Evolutionary conservation across 2,113 vertebrate species (phyloP), one percentile per base, ranked within the genome.

Genomic region (Ochotona princeps): DNA sequence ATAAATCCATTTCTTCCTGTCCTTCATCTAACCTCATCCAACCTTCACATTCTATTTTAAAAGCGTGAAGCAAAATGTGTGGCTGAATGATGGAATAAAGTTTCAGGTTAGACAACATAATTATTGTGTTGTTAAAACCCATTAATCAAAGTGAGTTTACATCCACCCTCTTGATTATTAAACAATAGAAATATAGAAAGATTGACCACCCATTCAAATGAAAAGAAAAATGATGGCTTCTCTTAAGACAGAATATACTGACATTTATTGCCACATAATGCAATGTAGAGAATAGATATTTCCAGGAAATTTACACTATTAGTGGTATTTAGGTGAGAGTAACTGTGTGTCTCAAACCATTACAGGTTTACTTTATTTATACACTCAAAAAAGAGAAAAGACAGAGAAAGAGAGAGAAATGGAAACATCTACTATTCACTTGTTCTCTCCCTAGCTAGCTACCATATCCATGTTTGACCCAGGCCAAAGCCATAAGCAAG

Each of bases 101-200:
- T 86, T 96, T 90, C 88, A 90, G 85, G 79, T 95, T 96, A 95
- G 96, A 95, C 88, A 95, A 89, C 47, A 83, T 94, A 95, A 96
- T 96, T 93, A 94, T 84, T 73, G 12, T 89, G 51, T 67, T 93
- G 82, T 93, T 96, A 92, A 95, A 95, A 90, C 30, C 32, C 93
- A 96, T 96, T 96, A 95, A 95, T 96, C 93, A 96, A 83, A 96
- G 35, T 49, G 38, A 86, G 25, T 63, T 21, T 86, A 28, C 12
- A 86, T 85, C 78, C 5, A 20, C 73, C 89, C 12, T 94, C 93
- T 90, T 93, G 63, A 95, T 96, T 95, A 96, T 92, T 93, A 93
- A 88, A 95, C 54, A 92, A 94, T 90, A 83, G 72, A 87, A 93
- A 94, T 88, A 93, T 86, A 72, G 80, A 91, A 96, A 89, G 92